Evolutionary conservation across 1,140 invertebrate genomes (phyloP), one percentile per base, ranked within the genome.

Genomic region (Leptonema lineaticorne): DNA sequence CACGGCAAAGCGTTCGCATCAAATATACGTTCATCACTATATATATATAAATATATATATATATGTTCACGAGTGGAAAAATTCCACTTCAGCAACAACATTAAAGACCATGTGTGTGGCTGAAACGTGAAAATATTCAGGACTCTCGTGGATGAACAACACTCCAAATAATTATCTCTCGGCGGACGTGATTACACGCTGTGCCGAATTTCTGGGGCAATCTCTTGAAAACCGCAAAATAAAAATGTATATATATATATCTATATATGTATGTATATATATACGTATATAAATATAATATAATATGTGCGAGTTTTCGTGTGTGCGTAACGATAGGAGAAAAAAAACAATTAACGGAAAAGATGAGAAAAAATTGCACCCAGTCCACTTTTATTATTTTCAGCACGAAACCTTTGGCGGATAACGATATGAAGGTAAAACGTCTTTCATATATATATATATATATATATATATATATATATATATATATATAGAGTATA

Each of bases 171-270:
- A 53, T 53, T 53, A 53, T 22, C 22, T 8, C 18, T 20, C 18
- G n/a, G 14, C 24, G 50, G 9, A 26, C 50, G 8, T 53, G 50
- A 53, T 53, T 53, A 53, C 22, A 53, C 50, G 50, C 50, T 11
- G 6, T 22, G 50, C 24, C 9, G 9, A 1, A 26, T 22, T 26
- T 22, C 22, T 22, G n/a, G 20, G 20, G 20, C 50, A 53, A 53
- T 53, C 20, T 53, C 16, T n/a, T 48, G 22, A 20, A 24, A 24
- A 20, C 46, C 41, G 5, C 16, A 50, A 18, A 20, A 11, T 22
- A 50, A 24, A 53, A 53, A 48, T 24, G n/a, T n/a, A n/a, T n/a
- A n/a, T n/a, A n/a, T n/a, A n/a, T n/a, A n/a, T n/a, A n/a, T n/a
- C n/a, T n/a, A n/a, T n/a, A n/a, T n/a, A n/a, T n/a, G n/a, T n/a